A percentile compares a stretch with the other conserved stretches of the same genome.
phyloP scores from a whole-genome alignment of 1,140 invertebrate genomes.

The Scaptomyza pallida region DNA sequence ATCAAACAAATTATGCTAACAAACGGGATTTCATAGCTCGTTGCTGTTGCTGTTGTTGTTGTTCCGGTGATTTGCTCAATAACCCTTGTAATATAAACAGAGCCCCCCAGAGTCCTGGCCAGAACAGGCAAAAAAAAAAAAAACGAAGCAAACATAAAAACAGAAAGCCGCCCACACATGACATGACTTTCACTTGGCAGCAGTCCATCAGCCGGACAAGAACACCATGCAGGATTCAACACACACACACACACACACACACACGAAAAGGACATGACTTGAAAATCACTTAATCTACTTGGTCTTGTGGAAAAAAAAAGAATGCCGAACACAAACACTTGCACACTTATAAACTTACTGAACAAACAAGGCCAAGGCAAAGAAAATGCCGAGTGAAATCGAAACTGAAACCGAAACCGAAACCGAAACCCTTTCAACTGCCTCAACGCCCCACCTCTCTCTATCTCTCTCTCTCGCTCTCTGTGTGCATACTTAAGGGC shows the following conservation, averaged over 20 bases:
- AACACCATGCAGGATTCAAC: background rate
- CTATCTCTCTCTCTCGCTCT: background rate
- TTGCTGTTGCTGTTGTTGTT: constrained; percentile 4
- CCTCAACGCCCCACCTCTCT: background rate
- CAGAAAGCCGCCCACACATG: constrained; percentile 46
- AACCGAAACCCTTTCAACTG: constrained; percentile 53
- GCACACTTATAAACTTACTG: background rate
- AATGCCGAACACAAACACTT: constrained; percentile 1
- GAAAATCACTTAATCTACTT: constrained; percentile 81
- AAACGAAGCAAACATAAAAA: constrained; percentile 38
- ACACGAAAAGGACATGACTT: constrained; percentile 75
- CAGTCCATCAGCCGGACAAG: constrained; percentile 63
- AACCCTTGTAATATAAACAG: constrained; percentile 83
- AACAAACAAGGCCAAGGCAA: constrained; percentile 17
- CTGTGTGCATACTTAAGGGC: constrained; percentile 46
- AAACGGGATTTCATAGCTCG: constrained; percentile 74
- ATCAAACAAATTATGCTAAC: constrained; percentile 83
- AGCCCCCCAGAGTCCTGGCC: constrained; percentile 5
- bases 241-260: background rate
- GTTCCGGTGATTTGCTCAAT: constrained; percentile 81
- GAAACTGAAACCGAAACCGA: constrained; percentile 49
- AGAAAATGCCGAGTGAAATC: constrained; percentile 23
- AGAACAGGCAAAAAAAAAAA: constrained; percentile 1
- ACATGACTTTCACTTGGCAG: constrained; percentile 79
- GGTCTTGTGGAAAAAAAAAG: constrained; percentile 39